Conservation (phyloP, 2,113 vertebrate genomes). For the Falco punctatus region DNA sequence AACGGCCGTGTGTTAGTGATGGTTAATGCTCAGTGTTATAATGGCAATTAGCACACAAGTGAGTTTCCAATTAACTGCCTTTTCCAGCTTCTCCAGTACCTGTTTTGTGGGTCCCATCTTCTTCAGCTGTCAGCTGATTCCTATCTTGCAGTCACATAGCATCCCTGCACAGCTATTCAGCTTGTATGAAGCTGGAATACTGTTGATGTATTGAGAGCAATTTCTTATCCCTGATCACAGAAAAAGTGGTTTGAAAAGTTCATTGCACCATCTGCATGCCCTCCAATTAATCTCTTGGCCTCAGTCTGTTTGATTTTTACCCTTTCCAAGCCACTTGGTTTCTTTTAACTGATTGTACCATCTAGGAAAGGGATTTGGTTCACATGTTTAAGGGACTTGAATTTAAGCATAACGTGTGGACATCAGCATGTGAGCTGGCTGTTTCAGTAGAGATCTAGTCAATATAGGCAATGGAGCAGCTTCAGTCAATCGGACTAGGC, state of each 20-base stretch:
- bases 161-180: background rate
- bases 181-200: background rate
- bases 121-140: background rate
- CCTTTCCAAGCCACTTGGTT: background rate
- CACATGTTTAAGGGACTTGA: background rate
- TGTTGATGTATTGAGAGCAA: background rate
- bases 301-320: background rate
- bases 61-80: background rate
- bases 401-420: background rate
- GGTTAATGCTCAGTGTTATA: conserved; percentile 3
- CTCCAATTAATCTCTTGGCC: background rate
- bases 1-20: background rate
- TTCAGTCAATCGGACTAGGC: background rate
- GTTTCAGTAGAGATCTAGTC: background rate
- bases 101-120: background rate
- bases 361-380: background rate
- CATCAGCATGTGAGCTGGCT: background rate
- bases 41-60: background rate
- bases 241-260: background rate
- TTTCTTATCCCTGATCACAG: background rate
- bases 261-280: background rate
- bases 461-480: background rate
- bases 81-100: background rate
- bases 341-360: background rate
- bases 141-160: background rate